Evolutionary conservation across 2,888 invertebrate genomes (phyloP).

Genomic region (Drosophila emarginata): DNA sequence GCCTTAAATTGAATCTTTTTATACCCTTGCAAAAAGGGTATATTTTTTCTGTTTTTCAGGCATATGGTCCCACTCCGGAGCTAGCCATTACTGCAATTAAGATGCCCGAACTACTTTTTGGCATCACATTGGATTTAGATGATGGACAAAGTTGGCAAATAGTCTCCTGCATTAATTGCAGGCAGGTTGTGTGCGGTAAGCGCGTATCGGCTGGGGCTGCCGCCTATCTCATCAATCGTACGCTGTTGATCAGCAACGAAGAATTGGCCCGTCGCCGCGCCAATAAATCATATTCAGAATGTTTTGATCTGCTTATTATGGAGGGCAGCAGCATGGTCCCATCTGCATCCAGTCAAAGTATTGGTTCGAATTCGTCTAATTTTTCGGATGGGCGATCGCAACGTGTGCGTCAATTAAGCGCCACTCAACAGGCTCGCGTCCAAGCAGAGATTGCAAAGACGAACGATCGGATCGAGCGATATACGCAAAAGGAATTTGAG

Average conservation of each 20-base stretch:
- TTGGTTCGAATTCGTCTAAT: constrained; percentile 51
- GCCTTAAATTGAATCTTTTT: no score
- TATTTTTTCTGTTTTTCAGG: constrained; percentile 68
- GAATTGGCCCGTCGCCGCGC: constrained; percentile 85
- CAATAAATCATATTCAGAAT: constrained; percentile 87
- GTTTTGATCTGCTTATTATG: constrained; percentile 87
- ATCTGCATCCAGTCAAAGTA: constrained; percentile 44
- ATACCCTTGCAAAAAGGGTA: no score
- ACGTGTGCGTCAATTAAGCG: constrained; percentile 79
- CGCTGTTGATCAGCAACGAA: constrained; percentile 83
- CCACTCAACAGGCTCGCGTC: constrained; percentile 87
- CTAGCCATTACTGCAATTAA: constrained; percentile 72
- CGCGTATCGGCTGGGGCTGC: constrained; percentile 30
- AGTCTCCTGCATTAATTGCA: constrained; percentile 80
- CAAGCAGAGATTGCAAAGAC: constrained; percentile 87
- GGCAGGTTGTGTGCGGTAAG: constrained; percentile 78
- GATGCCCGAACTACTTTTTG: constrained; percentile 76
- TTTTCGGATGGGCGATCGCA: constrained; percentile 53
- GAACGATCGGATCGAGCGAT: constrained; percentile 89
- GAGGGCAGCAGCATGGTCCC: constrained; percentile 56
- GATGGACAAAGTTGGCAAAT: constrained; percentile 74
- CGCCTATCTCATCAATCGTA: constrained; percentile 76
- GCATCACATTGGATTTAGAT: constrained; percentile 62
- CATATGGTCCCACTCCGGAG: constrained; percentile 77
- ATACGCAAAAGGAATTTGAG: constrained; percentile 89